phyloP scores from a whole-genome alignment of 1,140 invertebrate genomes.

The Apis florea region DNA sequence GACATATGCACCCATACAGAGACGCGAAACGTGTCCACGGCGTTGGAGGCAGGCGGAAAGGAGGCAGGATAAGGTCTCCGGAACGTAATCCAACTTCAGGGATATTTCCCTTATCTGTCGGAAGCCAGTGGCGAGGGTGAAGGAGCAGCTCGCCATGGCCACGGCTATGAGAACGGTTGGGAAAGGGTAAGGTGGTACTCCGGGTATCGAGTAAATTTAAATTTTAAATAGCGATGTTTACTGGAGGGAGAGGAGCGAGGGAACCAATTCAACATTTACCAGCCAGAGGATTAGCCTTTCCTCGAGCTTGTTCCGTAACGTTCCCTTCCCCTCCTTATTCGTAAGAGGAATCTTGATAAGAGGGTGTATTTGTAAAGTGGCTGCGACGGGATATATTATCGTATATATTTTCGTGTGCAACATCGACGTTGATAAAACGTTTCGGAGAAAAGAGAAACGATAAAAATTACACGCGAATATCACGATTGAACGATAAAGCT shows the following conservation, averaged over 20 bases:
- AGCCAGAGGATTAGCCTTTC: constrained; percentile 59
- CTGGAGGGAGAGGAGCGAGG: not conserved
- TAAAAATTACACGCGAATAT: not conserved
- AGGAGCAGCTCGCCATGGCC: constrained; percentile 33
- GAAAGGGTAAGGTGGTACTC: constrained; percentile 34
- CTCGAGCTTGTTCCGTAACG: constrained; percentile 27
- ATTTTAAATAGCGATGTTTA: constrained; percentile 68
- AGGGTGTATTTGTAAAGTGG: not conserved
- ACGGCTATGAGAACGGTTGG: constrained; percentile 17
- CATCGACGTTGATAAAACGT: not conserved
- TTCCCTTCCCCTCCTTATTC: not conserved
- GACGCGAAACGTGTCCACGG: constrained; percentile 19
- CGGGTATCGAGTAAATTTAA: constrained; percentile 65
- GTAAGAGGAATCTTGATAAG: constrained; percentile 20
- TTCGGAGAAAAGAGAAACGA: not conserved
- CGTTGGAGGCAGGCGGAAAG: constrained; percentile 15
- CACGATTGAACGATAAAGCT: too few species aligned
- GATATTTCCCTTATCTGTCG: constrained; percentile 61
- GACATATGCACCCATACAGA: constrained; percentile 36
- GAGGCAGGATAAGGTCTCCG: constrained; percentile 51
- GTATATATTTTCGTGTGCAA: not conserved
- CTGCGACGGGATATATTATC: not conserved
- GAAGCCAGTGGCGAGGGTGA: constrained; percentile 42
- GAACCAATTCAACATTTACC: constrained; percentile 59
- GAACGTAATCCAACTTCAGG: constrained; percentile 55